A percentile compares a stretch with the other conserved stretches of the same genome.
phyloP scores from a whole-genome alignment of 2,797 vertebrate species.

The Tauraco hartlaubi region DNA sequence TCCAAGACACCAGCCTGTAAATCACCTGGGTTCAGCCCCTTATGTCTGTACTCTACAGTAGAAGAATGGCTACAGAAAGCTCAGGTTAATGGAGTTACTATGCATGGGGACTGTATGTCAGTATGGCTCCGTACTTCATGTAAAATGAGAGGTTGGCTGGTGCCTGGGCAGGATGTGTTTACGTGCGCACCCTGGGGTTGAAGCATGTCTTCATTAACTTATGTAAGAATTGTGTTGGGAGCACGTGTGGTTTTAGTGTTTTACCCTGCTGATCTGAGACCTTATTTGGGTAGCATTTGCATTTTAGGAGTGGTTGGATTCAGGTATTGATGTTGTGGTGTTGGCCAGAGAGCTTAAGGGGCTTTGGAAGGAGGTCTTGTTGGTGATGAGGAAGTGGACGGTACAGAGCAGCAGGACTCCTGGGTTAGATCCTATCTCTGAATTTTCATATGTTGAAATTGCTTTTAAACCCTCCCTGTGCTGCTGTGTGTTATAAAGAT shows the following conservation, averaged over 20 bases:
- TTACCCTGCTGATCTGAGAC: background rate
- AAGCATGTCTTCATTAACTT: background rate
- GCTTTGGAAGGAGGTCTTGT: background rate
- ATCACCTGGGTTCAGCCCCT: background rate
- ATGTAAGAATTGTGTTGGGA: background rate
- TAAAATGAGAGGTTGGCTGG: background rate
- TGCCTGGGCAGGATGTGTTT: rapidly evolving
- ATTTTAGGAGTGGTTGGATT: background rate
- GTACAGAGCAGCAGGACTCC: background rate
- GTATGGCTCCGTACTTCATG: background rate
- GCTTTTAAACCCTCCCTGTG: background rate
- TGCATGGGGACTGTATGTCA: background rate
- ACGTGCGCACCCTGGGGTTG: background rate
- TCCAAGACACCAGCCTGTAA: background rate
- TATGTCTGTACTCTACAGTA: background rate
- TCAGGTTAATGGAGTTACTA: background rate
- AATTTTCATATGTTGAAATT: background rate
- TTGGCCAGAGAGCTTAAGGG: background rate
- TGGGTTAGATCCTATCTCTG: background rate
- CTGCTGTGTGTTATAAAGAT: background rate
- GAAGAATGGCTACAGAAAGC: background rate
- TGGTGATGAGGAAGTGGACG: background rate
- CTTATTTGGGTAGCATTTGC: background rate
- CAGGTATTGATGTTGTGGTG: background rate
- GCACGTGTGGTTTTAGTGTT: background rate